Conservation (phyloP, 2,797 vertebrate genomes). For the Loris lydekkerianus region DNA sequence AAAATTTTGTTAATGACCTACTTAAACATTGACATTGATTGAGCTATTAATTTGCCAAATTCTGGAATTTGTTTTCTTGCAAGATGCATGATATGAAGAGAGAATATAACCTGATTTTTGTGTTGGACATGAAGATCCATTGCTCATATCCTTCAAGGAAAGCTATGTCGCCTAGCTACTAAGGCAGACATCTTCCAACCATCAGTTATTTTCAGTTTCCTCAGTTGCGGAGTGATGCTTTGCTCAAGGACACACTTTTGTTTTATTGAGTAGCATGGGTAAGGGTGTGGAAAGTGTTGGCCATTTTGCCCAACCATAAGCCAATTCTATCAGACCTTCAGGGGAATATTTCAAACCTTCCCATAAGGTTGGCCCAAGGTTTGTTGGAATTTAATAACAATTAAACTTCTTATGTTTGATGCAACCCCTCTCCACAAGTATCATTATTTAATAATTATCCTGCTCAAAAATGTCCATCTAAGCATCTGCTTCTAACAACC, state of each 20-base stretch:
- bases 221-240: background rate
- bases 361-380: background rate
- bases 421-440: background rate
- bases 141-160: background rate
- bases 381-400: background rate
- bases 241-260: background rate
- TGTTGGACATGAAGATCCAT: background rate
- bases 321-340: background rate
- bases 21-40: background rate
- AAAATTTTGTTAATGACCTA: background rate
- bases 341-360: background rate
- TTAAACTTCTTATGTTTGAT: background rate
- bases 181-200: background rate
- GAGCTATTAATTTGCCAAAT: slow-evolving; percentile 10
- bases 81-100: background rate
- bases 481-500: background rate
- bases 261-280: background rate
- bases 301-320: background rate
- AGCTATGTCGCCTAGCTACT: background rate
- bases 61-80: background rate
- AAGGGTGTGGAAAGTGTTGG: background rate
- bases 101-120: background rate
- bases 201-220: background rate
- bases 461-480: background rate
- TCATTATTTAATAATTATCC: background rate